Evolutionary conservation across 2,888 invertebrate genomes (phyloP).

Genomic region (Chirona hameri): DNA sequence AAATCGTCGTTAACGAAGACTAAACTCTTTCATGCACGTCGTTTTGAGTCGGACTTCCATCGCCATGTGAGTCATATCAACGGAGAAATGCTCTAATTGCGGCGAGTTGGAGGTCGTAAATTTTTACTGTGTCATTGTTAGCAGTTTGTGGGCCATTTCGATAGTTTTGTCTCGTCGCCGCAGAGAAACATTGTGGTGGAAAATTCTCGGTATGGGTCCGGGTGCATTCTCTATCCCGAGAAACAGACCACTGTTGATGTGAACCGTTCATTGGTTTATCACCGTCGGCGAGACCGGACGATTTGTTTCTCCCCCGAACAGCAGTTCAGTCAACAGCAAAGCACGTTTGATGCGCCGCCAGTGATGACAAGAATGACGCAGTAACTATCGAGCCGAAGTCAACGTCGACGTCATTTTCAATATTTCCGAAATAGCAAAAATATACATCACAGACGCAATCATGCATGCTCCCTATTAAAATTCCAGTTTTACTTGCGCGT

Average conservation of each 20-base stretch:
- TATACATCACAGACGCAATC: background rate
- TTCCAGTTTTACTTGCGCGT: background rate
- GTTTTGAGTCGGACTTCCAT: background rate
- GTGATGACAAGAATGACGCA: no score
- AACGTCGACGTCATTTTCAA: no score
- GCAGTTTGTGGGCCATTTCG: background rate
- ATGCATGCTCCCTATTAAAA: background rate
- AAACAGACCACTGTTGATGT: background rate
- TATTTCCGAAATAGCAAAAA: background rate
- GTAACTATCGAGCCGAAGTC: no score
- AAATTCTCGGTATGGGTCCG: background rate
- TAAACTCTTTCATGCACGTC: background rate
- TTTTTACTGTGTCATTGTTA: background rate
- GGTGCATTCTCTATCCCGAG: background rate
- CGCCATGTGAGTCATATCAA: background rate
- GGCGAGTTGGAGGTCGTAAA: background rate
- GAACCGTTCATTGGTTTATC: background rate
- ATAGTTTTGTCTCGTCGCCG: background rate
- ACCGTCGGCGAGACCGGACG: no score
- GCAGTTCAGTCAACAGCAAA: no score
- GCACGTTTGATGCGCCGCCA: no score
- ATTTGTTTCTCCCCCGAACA: no score
- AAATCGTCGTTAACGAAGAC: background rate
- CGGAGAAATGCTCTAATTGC: background rate
- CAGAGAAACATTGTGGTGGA: background rate